Conservation (phyloP, 64 coral and sea anemone species). For the Anthopleura sola region DNA sequence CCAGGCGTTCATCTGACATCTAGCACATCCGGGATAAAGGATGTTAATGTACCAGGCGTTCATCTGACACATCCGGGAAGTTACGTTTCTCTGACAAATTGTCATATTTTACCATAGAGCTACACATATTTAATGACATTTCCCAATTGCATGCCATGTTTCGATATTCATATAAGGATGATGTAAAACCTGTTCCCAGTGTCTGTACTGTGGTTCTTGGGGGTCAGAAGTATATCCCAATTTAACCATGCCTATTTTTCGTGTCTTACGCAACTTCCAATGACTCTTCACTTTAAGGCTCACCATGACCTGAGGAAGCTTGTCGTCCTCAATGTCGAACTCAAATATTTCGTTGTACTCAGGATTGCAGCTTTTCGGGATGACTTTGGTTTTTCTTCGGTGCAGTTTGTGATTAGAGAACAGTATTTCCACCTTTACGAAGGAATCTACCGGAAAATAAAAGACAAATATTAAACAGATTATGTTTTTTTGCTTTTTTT, state of each 20-base stretch:
- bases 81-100: not conserved
- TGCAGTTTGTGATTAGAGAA: conserved; percentile 49
- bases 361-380: conserved; percentile 51
- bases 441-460: conserved; percentile 44
- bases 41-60: too few relatives aligned
- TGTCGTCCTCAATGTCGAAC: conserved; percentile 61
- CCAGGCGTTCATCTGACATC: not conserved
- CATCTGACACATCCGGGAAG: too few relatives aligned
- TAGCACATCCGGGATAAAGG: not conserved
- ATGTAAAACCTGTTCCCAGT: conserved; percentile 84
- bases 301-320: conserved; percentile 66
- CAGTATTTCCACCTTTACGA: conserved; percentile 70
- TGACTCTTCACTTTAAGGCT: conserved; percentile 64
- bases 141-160: conserved; percentile 59
- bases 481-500: too few relatives aligned
- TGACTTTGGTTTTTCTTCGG: conserved; percentile 45
- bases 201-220: conserved; percentile 72
- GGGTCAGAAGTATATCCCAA: conserved; percentile 62
- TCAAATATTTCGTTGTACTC: conserved; percentile 66
- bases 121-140: not conserved
- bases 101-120: not conserved
- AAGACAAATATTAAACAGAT: not conserved
- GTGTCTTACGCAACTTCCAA: conserved; percentile 49
- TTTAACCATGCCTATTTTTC: conserved; percentile 57
- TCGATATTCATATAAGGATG: conserved; percentile 73